Evolutionary conservation across 2,113 vertebrate genomes (phyloP), one percentile per base, ranked within the genome.

Genomic region (Xenopus tropicalis): DNA sequence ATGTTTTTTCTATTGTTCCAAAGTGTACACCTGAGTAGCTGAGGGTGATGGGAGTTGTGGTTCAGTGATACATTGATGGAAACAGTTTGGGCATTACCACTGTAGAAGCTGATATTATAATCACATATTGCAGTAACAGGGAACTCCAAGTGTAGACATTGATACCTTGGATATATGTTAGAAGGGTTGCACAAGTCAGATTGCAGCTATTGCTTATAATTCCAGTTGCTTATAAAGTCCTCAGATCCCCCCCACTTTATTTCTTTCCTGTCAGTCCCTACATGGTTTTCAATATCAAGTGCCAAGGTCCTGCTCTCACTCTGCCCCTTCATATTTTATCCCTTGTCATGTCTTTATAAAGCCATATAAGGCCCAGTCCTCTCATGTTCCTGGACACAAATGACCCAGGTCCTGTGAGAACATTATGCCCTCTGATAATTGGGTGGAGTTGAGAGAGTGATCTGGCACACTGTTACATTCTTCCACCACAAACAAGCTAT

Each of bases 291-390:
- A 21, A 54, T n/a, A 21, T 21, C 61, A 17, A 56, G n/a, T 65
- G 11, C 22, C 21, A 17, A 63, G 20, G 46, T 12, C 46, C 12
- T 48, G 16, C 1, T 17, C 46, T 14, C 11, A 48, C 10, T 19
- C 37, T 16, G 51, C 25, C 48, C 10, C 14, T 46, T 48, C 37
- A 29, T 13, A 20, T 44, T 14, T 9, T 4, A 14, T 37, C 20
- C 44, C 25, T 46, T n/a, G 16, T 56, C n/a, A 16, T 61, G 11
- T 42, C 24, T 29, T 22, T 52, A 54, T 61, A 69, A 22, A 63
- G 44, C 73, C 73, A 76, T 69, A 76, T 69, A 76, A 63, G 73
- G 66, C 25, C 66, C 48, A 19, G 46, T 23, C 51, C 29, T 63
- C 23, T 20, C 10, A 43, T 69, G 48, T 74, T 37, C 29, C 66